Evolutionary conservation across 1,140 invertebrate species (phyloP).

Genomic region (Geopemphigus sp.): DNA sequence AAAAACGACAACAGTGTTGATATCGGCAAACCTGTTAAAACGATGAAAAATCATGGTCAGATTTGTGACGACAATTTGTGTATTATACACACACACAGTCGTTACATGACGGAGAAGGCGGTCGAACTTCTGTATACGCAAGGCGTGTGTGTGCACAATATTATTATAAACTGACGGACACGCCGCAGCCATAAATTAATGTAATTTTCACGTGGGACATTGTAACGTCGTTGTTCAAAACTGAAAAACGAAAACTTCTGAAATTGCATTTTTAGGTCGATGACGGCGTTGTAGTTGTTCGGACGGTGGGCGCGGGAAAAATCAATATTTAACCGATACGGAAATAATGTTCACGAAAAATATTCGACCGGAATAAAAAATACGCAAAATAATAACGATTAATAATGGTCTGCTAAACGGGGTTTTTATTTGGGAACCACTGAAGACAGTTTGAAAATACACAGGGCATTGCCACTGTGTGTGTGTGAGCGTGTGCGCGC

Average conservation of each 20-base stretch:
- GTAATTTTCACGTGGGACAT: neutral
- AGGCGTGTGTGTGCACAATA: neutral
- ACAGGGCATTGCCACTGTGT: conserved; percentile 21
- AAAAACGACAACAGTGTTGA: conserved; percentile 9
- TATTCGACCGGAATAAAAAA: neutral
- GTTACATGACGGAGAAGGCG: neutral
- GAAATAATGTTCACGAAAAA: conserved; percentile 29
- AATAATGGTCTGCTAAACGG: neutral
- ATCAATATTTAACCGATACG: conserved; percentile 39
- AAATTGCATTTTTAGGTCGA: neutral
- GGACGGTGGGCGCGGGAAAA: conserved; percentile 1
- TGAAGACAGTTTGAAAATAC: conserved; percentile 12
- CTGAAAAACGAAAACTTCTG: neutral
- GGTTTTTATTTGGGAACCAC: conserved; percentile 31
- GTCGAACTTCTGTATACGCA: too few species aligned
- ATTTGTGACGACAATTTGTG: neutral
- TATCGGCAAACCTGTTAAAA: conserved; percentile 15
- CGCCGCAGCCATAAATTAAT: neutral
- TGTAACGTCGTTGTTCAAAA: too few species aligned
- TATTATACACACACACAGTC: neutral
- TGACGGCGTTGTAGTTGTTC: neutral
- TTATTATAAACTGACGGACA: neutral
- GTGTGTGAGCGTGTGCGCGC: neutral
- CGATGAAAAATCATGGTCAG: conserved; percentile 22
- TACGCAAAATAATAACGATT: neutral